Conservation (phyloP, 2,113 vertebrate genomes). For the Oncorhynchus mykiss region DNA sequence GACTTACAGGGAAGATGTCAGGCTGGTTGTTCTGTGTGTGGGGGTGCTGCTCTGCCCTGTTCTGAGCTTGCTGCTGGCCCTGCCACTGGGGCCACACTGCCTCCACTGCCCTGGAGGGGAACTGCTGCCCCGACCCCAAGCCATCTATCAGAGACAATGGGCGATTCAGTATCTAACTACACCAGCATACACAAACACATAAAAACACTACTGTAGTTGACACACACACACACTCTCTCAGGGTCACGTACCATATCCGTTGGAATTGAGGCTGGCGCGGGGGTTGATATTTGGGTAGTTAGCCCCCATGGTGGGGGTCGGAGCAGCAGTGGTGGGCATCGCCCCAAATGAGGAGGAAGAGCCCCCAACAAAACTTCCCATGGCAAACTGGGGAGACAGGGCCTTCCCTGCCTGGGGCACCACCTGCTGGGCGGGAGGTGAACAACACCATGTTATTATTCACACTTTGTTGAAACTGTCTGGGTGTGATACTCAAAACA, state of each 20-base stretch:
- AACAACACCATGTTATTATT: background rate
- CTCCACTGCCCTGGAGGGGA: conserved; percentile 82
- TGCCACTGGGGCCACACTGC: conserved; percentile 92
- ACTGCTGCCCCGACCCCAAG: conserved; percentile 65
- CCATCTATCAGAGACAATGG: conserved; percentile 43
- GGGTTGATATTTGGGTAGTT: conserved; percentile 67
- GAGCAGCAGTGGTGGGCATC: conserved; percentile 68
- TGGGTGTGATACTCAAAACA: too few relatives aligned
- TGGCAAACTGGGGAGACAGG: conserved; percentile 69
- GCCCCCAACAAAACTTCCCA: conserved; percentile 66
- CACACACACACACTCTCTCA: background rate
- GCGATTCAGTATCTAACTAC: background rate
- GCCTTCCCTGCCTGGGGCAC: conserved; percentile 69
- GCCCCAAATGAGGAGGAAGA: conserved; percentile 69
- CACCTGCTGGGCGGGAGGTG: conserved; percentile 57
- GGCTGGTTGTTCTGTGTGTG: conserved; percentile 83
- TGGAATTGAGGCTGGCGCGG: conserved; percentile 57
- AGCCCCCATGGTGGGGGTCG: conserved; percentile 50
- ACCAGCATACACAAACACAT: too few relatives aligned
- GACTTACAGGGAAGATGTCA: conserved; percentile 86
- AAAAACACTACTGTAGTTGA: background rate
- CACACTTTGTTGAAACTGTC: too few relatives aligned
- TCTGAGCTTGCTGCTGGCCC: conserved; percentile 56
- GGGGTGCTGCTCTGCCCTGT: conserved; percentile 75
- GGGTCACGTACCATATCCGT: conserved; percentile 64